These are phyloP conservation scores for Mastigias papua DNA, from an alignment of 30 jellyfish, hydroid and myxozoan genomes.

Conservation along the genomic window DNA sequence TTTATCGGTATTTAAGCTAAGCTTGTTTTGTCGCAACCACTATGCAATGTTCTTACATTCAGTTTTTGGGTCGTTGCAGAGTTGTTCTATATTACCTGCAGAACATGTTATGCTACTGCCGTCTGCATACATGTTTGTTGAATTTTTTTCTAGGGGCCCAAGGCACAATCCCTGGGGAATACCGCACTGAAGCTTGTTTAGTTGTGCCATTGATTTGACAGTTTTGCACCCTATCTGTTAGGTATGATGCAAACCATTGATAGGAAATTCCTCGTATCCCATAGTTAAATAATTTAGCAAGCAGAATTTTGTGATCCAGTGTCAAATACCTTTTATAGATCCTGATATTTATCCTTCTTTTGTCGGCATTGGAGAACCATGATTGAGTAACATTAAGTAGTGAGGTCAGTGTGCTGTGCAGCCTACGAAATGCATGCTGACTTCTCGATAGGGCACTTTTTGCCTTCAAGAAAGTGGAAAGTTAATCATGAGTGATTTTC, in stretches of 20 bases:
- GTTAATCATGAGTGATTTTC: not conserved
- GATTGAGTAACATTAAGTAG: too few species aligned
- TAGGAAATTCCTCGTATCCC: not conserved
- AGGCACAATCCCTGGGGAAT: too few species aligned
- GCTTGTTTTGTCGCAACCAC: too few species aligned
- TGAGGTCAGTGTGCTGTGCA: too few species aligned
- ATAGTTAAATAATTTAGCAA: not conserved
- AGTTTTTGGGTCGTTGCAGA: too few species aligned
- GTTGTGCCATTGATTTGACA: not conserved
- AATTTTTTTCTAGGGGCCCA: constrained; percentile 9
- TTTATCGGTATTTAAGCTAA: too few species aligned
- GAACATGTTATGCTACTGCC: too few species aligned
- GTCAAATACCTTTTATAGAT: not conserved
- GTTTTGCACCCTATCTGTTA: constrained; percentile 3
- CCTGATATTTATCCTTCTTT: not conserved
- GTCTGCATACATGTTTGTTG: too few species aligned
- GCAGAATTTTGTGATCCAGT: constrained; percentile 13
- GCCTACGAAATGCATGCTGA: too few species aligned
- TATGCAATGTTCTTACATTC: too few species aligned
- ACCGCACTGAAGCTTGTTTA: not conserved
- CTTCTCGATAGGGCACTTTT: too few species aligned
- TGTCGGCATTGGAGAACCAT: not conserved
- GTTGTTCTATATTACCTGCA: not conserved
- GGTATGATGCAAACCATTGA: constrained; percentile 18
- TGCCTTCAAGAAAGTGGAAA: not conserved